Conservation (phyloP, 2,797 vertebrate genomes). For the Urosaurus nigricauda region DNA sequence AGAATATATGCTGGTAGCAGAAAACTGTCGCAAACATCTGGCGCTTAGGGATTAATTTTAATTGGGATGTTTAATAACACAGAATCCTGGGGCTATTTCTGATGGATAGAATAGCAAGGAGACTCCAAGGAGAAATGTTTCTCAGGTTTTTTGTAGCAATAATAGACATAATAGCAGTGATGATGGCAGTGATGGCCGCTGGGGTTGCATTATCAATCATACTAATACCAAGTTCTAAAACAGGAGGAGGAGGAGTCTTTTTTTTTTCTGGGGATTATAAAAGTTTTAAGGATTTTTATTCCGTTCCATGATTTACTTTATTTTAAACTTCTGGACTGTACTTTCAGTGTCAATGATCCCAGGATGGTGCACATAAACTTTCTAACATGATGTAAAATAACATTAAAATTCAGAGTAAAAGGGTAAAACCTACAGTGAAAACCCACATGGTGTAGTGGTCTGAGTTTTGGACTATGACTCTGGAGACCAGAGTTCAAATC, state of each 20-base stretch:
- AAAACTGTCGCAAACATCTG: not conserved
- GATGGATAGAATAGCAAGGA: not conserved
- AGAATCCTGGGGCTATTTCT: not conserved
- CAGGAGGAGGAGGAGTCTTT: not conserved
- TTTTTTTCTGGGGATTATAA: not conserved
- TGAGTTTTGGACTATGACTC: no score
- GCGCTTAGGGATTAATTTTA: not conserved
- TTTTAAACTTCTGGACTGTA: no score
- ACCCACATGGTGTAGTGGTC: no score
- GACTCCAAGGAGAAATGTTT: not conserved
- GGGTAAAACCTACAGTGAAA: no score
- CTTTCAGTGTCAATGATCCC: no score
- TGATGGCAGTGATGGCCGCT: not conserved
- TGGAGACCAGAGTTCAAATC: no score
- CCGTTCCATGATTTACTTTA: no score
- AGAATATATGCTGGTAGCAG: not conserved
- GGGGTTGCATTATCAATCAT: not conserved
- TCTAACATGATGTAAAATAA: no score
- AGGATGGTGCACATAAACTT: no score
- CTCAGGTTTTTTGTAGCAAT: not conserved
- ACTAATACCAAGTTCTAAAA: not conserved
- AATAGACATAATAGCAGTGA: not conserved
- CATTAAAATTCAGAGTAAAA: no score
- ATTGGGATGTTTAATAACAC: not conserved
- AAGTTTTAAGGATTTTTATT: not conserved